Percentiles rank a stretch among this genome's conserved stretches.
These are phyloP conservation scores for Hydrolagus colliei DNA, from an alignment of 2,797 vertebrate species.

Conservation along the genomic window DNA sequence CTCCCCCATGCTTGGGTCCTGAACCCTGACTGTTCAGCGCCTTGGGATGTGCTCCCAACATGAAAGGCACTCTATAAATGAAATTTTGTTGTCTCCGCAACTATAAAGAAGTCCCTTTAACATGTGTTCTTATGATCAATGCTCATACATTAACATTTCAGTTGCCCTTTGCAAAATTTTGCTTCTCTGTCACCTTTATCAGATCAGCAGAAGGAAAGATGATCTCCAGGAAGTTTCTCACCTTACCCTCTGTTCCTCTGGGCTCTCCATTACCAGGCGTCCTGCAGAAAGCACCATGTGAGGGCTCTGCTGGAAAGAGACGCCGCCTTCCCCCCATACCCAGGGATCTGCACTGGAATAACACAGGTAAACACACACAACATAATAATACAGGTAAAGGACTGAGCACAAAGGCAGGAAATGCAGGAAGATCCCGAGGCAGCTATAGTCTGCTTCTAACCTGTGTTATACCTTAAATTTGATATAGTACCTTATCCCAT, in stretches of 20 bases:
- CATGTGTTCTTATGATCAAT: neutral
- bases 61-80: too few species aligned
- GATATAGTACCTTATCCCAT: too few species aligned
- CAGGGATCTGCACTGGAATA: constrained; percentile 62
- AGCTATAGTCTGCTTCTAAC: too few species aligned
- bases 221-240: constrained; percentile 41
- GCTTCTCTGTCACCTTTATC: constrained; percentile 12
- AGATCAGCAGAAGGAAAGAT: constrained; percentile 46
- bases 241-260: constrained; percentile 39
- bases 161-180: neutral
- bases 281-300: constrained; percentile 39
- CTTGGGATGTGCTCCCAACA: neutral
- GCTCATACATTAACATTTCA: neutral
- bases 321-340: constrained; percentile 59
- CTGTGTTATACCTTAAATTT: too few species aligned
- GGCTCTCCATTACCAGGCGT: constrained; percentile 38
- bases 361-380: constrained; percentile 49
- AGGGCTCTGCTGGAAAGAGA: constrained; percentile 48
- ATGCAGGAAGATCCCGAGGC: too few species aligned
- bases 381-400: too few species aligned
- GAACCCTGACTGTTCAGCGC: neutral
- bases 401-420: too few species aligned
- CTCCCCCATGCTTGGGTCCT: neutral
- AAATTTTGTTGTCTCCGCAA: neutral
- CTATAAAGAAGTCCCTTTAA: neutral